Evolutionary conservation across 2,888 invertebrate species (phyloP).

Genomic region (Graphium colonna): DNA sequence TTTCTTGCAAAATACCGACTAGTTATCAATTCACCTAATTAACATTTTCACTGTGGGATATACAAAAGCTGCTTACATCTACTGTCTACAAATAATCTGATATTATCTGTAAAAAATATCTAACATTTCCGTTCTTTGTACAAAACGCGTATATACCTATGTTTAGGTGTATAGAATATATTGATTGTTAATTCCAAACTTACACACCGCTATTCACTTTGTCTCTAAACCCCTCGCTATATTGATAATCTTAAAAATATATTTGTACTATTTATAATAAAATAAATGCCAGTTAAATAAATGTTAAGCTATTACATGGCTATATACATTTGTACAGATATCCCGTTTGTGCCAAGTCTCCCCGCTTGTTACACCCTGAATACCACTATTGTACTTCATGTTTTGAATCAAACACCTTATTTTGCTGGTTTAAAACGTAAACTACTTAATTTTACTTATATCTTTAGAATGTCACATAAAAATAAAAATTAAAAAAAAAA

Average conservation of each 20-base stretch:
- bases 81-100: conserved; percentile 45
- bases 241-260: conserved; percentile 55
- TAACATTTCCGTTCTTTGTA: conserved; percentile 58
- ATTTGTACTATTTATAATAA: conserved; percentile 75
- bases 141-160: conserved; percentile 60
- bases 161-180: conserved; percentile 39
- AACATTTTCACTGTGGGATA: conserved; percentile 46
- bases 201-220: conserved; percentile 43
- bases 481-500: no score
- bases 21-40: conserved; percentile 52
- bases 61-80: conserved; percentile 63
- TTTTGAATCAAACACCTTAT: conserved; percentile 8
- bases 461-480: neutral
- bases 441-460: neutral
- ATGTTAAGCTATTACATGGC: conserved; percentile 39
- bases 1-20: conserved; percentile 57
- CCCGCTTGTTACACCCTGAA: conserved; percentile 25
- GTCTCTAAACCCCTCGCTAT: conserved; percentile 28
- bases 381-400: conserved; percentile 5
- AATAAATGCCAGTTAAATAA: conserved; percentile 48
- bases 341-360: conserved; percentile 34
- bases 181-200: conserved; percentile 53
- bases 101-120: conserved; percentile 66
- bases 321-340: conserved; percentile 60
- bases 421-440: neutral